Percentiles rank a stretch among this genome's conserved stretches.
phyloP scores from a whole-genome alignment of 2,113 vertebrate genomes.

The Indicator maculatus region DNA sequence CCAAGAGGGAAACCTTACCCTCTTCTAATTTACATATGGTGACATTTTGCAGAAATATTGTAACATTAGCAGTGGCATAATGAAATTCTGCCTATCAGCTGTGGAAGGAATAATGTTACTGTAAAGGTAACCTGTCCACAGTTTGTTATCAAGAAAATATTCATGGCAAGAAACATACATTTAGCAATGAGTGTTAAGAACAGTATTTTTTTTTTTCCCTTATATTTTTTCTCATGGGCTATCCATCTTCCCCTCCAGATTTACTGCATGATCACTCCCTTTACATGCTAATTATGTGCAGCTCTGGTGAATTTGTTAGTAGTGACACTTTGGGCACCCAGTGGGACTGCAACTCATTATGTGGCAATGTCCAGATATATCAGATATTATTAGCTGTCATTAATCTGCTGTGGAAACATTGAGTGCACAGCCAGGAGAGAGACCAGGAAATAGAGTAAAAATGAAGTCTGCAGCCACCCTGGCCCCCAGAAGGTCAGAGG shows the following conservation, averaged over 20 bases:
- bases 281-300: slow-evolving; percentile 95
- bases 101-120: slow-evolving; percentile 98
- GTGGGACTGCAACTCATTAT: slow-evolving; percentile 98
- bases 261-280: slow-evolving; percentile 90
- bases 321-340: slow-evolving; percentile 94
- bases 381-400: slow-evolving; percentile 99
- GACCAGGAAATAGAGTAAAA: slow-evolving; percentile 80
- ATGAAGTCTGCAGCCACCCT: slow-evolving; percentile 76
- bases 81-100: slow-evolving; percentile 97
- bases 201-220: slow-evolving; percentile 73
- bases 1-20: slow-evolving; percentile 83
- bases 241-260: slow-evolving; percentile 92
- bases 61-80: slow-evolving; percentile 94
- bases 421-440: slow-evolving; percentile 74
- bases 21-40: slow-evolving; percentile 96
- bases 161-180: slow-evolving; percentile 85
- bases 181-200: slow-evolving; percentile 83
- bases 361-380: slow-evolving; percentile 97
- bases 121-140: slow-evolving; percentile 97
- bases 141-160: slow-evolving; percentile 91
- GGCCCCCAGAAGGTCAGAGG: slow-evolving; percentile 82
- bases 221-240: slow-evolving; percentile 69
- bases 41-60: slow-evolving; percentile 99
- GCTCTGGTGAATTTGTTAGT: slow-evolving; percentile 96
- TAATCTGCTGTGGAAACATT: slow-evolving; percentile 92